Evolutionary conservation across 2,797 vertebrate species (phyloP), one percentile per base, ranked within the genome.

Genomic region (Salarias fasciatus): DNA sequence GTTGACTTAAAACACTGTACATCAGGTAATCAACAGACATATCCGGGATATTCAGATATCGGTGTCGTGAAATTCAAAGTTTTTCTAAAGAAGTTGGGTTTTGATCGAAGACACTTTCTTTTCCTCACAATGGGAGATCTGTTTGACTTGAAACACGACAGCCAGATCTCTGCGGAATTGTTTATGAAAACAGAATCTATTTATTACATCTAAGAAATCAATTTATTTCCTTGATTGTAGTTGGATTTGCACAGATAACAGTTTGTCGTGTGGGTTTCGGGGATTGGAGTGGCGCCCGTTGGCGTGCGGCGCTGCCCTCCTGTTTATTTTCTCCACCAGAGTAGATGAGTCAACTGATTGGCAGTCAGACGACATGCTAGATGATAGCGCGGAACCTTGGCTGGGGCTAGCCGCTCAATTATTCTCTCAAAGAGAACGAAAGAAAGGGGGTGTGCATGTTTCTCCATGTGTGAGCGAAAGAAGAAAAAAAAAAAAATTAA

Each of bases 261-360:
- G 55, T 50, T 80, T 49, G 51, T 68, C 66, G 49, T 72, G 88
- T 69, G 77, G 74, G 63, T 67, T 56, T n/a, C 45, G 59, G 62
- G 69, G 41, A 70, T 73, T 81, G 75, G 68, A 85, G 57, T 35
- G 58, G 13, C 29, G 74, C 80, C 78, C 52, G 37, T 63, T 85
- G 80, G 81, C 82, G 57, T 59, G 73, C 79, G 60, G 60, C 69
- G 52, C 55, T 66, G 66, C 63, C 63, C 63, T 75, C 67, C 63
- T 83, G 71, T 83, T 86, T 85, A 77, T 86, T 87, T 86, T 85
- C 84, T 80, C 62, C 49, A 83, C 81, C 72, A 76, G 73, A 77
- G 69, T 36, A 77, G 84, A 82, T 84, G 81, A 86, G 72, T 85
- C 78, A 82, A 77, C 79, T 79, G 78, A 86, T 80, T 86, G 85